Evolutionary conservation across 1,140 invertebrate species (phyloP).

Genomic region (Drosophila sp.): DNA sequence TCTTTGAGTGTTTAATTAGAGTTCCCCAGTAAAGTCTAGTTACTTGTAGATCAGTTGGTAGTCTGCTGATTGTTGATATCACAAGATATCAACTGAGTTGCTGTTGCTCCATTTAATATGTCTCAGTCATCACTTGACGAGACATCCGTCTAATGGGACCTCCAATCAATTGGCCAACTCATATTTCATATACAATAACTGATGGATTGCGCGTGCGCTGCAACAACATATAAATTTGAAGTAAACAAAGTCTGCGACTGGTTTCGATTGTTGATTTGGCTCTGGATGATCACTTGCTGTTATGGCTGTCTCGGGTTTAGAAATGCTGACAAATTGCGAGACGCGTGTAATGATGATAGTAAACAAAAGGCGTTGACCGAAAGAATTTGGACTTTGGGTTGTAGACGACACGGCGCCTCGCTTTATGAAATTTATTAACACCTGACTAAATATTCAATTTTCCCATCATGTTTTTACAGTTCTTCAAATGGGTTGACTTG

Average conservation of each 20-base stretch:
- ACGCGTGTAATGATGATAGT: slow-evolving; percentile 40
- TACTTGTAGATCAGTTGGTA: neutral
- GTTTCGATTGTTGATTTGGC: neutral
- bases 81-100: slow-evolving; percentile 9
- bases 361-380: slow-evolving; percentile 32
- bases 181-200: slow-evolving; percentile 41
- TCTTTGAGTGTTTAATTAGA: neutral
- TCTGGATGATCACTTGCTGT: slow-evolving; percentile 27
- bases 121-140: slow-evolving; percentile 15
- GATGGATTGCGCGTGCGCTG: slow-evolving; percentile 28
- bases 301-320: slow-evolving; percentile 18
- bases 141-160: slow-evolving; percentile 30
- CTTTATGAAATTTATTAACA: neutral
- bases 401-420: slow-evolving; percentile 9
- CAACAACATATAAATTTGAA: slow-evolving; percentile 14
- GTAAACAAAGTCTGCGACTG: slow-evolving; percentile 32
- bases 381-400: neutral
- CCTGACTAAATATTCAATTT: slow-evolving; percentile 18
- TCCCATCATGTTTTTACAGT: slow-evolving; percentile 63
- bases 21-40: neutral
- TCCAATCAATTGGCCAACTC: slow-evolving; percentile 53
- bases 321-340: slow-evolving; percentile 14
- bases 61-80: neutral
- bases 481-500: slow-evolving; percentile 84
- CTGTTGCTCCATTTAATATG: slow-evolving; percentile 18